A percentile compares a stretch with the other conserved stretches of the same genome.
These are phyloP conservation scores for Eupithecia vulgata DNA, from an alignment of 2,888 invertebrate genomes.

Conservation along the genomic window DNA sequence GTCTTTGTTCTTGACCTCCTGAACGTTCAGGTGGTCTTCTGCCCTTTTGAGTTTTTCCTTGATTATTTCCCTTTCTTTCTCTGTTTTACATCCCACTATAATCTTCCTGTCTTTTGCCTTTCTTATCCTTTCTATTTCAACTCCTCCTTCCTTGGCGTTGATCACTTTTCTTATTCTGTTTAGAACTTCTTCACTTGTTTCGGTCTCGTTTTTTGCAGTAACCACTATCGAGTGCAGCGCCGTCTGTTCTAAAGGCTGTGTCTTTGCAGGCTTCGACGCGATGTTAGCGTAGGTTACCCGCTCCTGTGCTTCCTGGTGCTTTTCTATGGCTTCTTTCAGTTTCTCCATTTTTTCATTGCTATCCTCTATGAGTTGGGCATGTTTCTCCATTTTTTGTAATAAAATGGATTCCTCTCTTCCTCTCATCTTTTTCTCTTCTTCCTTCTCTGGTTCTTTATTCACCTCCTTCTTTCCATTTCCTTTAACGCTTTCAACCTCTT, in stretches of 20 bases:
- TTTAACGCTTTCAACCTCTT: background rate
- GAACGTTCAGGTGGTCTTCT: slow-evolving; percentile 17
- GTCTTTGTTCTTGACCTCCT: slow-evolving; percentile 37
- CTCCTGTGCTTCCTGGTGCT: background rate
- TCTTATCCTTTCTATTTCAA: slow-evolving; percentile 28
- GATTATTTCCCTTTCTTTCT: slow-evolving; percentile 22
- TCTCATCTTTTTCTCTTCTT: background rate
- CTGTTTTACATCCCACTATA: slow-evolving; percentile 25
- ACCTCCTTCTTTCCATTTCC: background rate
- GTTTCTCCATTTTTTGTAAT: background rate
- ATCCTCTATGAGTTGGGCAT: background rate
- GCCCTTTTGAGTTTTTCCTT: slow-evolving; percentile 21
- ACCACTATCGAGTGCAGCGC: slow-evolving; percentile 34
- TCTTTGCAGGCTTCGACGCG: background rate
- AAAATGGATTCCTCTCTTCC: background rate
- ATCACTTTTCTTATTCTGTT: slow-evolving; percentile 25
- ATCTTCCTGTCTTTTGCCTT: slow-evolving; percentile 34
- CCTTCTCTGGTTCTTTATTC: background rate
- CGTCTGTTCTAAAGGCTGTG: slow-evolving; percentile 1
- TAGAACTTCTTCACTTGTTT: slow-evolving; percentile 31
- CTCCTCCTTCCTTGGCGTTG: slow-evolving; percentile 29
- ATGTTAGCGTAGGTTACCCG: slow-evolving; percentile 14
- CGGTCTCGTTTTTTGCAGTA: slow-evolving; percentile 15
- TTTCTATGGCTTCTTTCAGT: background rate
- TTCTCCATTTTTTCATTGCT: slow-evolving; percentile 3